These are phyloP conservation scores for Harpagifer antarcticus DNA, from an alignment of 2,797 vertebrate genomes.

Conservation along the genomic window DNA sequence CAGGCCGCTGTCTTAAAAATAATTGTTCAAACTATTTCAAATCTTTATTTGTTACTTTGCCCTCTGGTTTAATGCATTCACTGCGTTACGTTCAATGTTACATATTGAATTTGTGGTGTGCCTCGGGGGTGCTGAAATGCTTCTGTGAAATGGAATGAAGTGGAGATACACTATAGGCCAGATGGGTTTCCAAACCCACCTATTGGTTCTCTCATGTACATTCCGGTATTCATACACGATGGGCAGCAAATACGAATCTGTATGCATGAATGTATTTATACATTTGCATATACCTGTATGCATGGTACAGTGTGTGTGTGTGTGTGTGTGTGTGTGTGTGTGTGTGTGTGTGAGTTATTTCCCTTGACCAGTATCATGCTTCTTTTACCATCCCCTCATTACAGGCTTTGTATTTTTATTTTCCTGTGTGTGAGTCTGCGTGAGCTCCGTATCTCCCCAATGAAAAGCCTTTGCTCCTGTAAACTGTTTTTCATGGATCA, in stretches of 20 bases:
- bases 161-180: background rate
- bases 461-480: constrained; percentile 11
- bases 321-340: too few species aligned
- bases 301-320: background rate
- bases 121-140: background rate
- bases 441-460: constrained; percentile 3
- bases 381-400: background rate
- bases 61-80: background rate
- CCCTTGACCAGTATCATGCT: background rate
- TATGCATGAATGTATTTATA: background rate
- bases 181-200: constrained; percentile 1
- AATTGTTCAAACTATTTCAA: constrained; percentile 9
- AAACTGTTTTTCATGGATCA: constrained; percentile 33
- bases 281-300: constrained; percentile 3
- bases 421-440: background rate
- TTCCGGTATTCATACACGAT: background rate
- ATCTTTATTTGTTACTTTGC: constrained; percentile 12
- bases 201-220: background rate
- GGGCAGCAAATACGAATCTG: background rate
- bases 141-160: background rate
- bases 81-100: background rate
- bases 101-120: background rate
- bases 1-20: constrained; percentile 5
- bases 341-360: background rate
- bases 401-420: constrained; percentile 1